Base-by-base conservation (phyloP, 2,113 vertebrate genomes). In the Craseonycteris thonglongyai region DNA sequence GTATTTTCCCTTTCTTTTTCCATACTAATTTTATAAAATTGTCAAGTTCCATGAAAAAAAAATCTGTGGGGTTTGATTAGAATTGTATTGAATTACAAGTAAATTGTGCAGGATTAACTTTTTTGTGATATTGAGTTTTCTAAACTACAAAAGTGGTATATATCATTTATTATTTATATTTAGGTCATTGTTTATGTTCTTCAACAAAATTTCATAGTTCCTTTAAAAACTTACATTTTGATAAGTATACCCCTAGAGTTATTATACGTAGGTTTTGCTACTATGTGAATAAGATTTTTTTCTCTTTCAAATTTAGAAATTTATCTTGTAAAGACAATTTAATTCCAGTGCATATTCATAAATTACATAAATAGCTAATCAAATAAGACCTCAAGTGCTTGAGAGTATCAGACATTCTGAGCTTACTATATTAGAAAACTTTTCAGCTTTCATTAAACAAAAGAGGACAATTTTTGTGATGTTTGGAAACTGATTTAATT, bases 381-480 rank as follows among this genome's bases (percentile, higher is more conserved):
- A 88, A 78, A 90, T 21, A 87, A 92, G 26, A 88, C 45, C 38
- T 74, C 69, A 71, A 35, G 72, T n/a, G 89, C 38, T 86, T 95
- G 19, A 95, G 92, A 95, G 59, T 58, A 81, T 11, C 75, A 76
- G 42, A 85, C 72, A 92, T 38, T 16, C 35, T 58, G 54, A 94
- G 19, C 15, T 76, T 15, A 90, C 38, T 33, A 94, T 94, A 94
- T 94, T 74, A 91, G 40, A 82, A 85, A n/a, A n/a, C n/a, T 86
- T 93, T 82, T 88, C 10, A 33, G 56, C 33, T 63, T 59, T 94
- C 51, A 63, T 81, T 88, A 92, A 92, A 93, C 28, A 88, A 85
- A 88, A 33, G 68, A 82, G 51, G 47, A 72, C 42, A 92, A 90
- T 84, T 90, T 22, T 15, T 65, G 54, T 80, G 88, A 86, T 51